Percentiles rank a stretch among this genome's conserved stretches.
These are phyloP conservation scores for Merops nubicus DNA, from an alignment of 2,113 vertebrate species.

Conservation along the genomic window DNA sequence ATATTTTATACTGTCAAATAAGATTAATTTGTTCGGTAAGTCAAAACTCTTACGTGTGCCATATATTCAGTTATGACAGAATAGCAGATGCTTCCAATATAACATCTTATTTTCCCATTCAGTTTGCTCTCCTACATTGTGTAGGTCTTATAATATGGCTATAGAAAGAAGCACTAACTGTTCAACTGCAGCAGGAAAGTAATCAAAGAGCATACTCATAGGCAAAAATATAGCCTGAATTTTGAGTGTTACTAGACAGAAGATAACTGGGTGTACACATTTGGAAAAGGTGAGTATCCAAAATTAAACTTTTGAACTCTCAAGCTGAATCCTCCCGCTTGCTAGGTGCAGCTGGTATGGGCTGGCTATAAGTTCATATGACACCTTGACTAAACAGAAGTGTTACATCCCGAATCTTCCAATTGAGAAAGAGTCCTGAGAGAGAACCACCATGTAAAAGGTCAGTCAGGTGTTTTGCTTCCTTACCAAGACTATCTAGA, in stretches of 20 bases:
- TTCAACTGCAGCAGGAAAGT: background rate
- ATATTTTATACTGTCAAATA: background rate
- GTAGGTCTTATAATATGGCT: background rate
- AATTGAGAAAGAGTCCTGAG: background rate
- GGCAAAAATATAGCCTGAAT: background rate
- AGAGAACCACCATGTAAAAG: background rate
- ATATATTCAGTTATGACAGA: background rate
- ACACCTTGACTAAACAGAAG: background rate
- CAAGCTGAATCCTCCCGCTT: background rate
- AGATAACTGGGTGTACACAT: background rate
- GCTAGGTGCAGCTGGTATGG: background rate
- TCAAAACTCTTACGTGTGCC: background rate
- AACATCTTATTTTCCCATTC: background rate
- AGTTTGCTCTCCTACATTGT: background rate
- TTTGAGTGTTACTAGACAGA: background rate
- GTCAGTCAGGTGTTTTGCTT: background rate
- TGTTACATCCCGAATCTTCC: background rate
- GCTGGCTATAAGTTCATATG: background rate
- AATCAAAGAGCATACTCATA: background rate
- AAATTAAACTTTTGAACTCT: background rate
- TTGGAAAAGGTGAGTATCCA: background rate
- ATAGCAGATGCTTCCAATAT: background rate
- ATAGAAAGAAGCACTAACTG: background rate
- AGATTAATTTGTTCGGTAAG: background rate
- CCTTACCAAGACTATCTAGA: background rate